These are phyloP conservation scores for Medauroidea extradentata DNA, from an alignment of 1,140 invertebrate species.

Conservation along the genomic window DNA sequence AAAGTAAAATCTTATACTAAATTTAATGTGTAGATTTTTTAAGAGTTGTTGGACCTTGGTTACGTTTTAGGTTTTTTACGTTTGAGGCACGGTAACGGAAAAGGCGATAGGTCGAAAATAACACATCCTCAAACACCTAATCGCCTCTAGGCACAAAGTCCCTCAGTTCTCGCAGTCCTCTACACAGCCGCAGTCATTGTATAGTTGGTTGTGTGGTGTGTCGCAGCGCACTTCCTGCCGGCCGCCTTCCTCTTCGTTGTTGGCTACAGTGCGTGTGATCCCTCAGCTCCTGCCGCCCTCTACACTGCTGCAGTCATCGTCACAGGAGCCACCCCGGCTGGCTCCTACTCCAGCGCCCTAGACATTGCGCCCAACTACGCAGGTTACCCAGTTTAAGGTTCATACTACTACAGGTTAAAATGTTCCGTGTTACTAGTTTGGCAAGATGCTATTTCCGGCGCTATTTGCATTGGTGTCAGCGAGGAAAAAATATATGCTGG, in stretches of 20 bases:
- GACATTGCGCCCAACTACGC: constrained; percentile 52
- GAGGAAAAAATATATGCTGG: too few species aligned
- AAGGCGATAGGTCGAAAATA: background rate
- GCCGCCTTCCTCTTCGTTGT: constrained; percentile 55
- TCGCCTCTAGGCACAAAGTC: background rate
- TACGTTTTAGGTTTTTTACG: too few species aligned
- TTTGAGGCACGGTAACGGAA: too few species aligned
- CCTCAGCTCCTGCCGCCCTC: constrained; percentile 52
- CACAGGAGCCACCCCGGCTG: constrained; percentile 53
- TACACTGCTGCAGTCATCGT: constrained; percentile 53
- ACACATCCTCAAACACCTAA: background rate
- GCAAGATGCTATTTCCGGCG: too few species aligned
- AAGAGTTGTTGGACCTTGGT: too few species aligned
- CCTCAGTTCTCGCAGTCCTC: background rate
- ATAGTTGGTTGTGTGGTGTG: background rate
- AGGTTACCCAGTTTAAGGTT: too few species aligned
- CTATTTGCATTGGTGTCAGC: too few species aligned
- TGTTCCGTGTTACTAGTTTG: too few species aligned
- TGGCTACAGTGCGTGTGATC: constrained; percentile 55
- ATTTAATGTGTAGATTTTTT: too few species aligned
- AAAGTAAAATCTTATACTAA: too few species aligned
- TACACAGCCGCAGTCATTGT: background rate
- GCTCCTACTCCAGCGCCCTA: constrained; percentile 51
- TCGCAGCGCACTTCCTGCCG: constrained; percentile 53
- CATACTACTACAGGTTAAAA: too few species aligned